phyloP scores from a whole-genome alignment of 2,113 vertebrate genomes.

The Ochotona princeps region DNA sequence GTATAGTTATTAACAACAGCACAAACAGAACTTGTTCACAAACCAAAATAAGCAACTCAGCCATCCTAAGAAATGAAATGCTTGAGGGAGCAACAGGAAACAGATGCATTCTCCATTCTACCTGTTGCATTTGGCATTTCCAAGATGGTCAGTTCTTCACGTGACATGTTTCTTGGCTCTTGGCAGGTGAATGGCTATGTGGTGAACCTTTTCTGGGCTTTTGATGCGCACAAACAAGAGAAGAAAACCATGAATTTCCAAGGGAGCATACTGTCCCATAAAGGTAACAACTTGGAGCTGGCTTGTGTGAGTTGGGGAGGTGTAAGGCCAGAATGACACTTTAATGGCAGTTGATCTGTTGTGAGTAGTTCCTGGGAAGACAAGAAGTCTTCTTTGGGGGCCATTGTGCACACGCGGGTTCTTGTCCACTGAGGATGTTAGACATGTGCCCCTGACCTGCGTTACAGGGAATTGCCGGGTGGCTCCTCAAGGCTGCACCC shows the following conservation, averaged over 20 bases:
- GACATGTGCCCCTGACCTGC: background rate
- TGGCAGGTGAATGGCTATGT: slow-evolving; percentile 91
- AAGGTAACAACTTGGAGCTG: slow-evolving; percentile 83
- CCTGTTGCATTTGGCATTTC: too few species aligned
- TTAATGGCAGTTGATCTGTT: background rate
- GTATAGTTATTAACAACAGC: background rate
- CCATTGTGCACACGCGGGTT: background rate
- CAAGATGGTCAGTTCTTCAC: fast-evolving
- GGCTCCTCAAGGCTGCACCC: background rate
- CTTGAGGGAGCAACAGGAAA: background rate
- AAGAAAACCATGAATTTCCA: slow-evolving; percentile 89
- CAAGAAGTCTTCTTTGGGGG: background rate
- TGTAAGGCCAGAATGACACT: fast-evolving
- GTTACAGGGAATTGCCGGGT: background rate
- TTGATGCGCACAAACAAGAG: slow-evolving; percentile 94
- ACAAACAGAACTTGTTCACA: background rate
- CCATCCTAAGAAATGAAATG: background rate
- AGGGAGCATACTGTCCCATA: slow-evolving; percentile 84
- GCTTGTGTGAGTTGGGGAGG: background rate
- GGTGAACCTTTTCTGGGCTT: slow-evolving; percentile 94
- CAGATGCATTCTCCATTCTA: too few species aligned
- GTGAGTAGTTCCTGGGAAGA: too few species aligned
- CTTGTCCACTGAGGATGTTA: background rate
- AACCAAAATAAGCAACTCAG: background rate
- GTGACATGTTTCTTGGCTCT: background rate